Evolutionary conservation across 2,888 invertebrate species (phyloP), one percentile per base, ranked within the genome.

Genomic region (Drosophila subsilvestris): DNA sequence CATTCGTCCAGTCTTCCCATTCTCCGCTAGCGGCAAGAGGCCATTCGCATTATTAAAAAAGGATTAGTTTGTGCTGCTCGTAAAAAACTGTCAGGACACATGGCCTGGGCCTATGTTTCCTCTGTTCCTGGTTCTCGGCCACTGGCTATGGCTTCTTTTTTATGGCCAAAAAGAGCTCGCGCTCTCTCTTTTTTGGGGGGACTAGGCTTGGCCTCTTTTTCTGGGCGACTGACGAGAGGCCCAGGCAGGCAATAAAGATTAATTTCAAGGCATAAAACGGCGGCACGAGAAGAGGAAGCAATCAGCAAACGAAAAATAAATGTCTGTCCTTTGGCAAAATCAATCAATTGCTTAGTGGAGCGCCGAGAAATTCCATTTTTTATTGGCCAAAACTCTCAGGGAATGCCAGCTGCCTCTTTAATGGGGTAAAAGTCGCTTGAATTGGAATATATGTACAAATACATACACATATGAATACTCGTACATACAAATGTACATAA

Each of bases 51-150:
- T 61, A 73, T 76, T 76, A 75, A 75, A 76, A 75, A 75, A 72
- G 75, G 76, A 76, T 75, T 74, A 76, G 63, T 72, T 62, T 51
- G 59, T 66, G 71, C 57, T 57, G 57, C 43, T 75, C 72, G 72
- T 75, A 75, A 75, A 37, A 75, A 73, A 60, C 69, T 58, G 55
- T 54, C 56, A 54, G 42, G 17, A 48, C 32, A 48, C 47, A 56
- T 37, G 37, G 37, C n/a, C 37, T n/a, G 6, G 2, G 37, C 37
- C 14, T 14, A 0, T 1, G 14, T 9, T 8, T 27, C 9, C 9
- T 9, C 27, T 27, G 27, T 27, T 27, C 14, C 32, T 37, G 14
- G 32, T 37, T 14, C 7, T 37, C 37, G 37, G 37, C 37, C 37
- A 12, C 14, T 37, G 37, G 37, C 37, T 37, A 14, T 37, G 27